These are phyloP conservation scores for Helobdella robusta DNA, from an alignment of 2,888 invertebrate species.

Conservation along the genomic window DNA sequence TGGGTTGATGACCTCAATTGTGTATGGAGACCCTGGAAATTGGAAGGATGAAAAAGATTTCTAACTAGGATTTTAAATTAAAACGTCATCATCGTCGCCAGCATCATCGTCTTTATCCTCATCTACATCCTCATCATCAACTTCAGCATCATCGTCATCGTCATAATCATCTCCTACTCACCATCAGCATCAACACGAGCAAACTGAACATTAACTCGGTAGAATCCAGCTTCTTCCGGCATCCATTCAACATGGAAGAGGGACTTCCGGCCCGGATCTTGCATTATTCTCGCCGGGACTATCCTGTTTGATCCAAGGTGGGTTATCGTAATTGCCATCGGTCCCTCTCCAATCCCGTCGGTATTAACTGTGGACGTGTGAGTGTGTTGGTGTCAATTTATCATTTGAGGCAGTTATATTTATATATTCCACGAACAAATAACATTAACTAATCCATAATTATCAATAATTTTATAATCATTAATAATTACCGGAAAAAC, in stretches of 20 bases:
- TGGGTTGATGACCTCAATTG: slow-evolving; percentile 51
- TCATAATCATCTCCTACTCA: slow-evolving; percentile 37
- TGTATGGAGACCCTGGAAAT: slow-evolving; percentile 45
- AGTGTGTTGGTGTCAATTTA: not conserved
- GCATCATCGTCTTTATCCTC: no score
- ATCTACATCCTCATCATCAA: no score
- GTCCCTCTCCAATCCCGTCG: slow-evolving; percentile 73
- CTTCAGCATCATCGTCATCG: no score
- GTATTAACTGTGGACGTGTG: slow-evolving; percentile 62
- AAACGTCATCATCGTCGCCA: no score
- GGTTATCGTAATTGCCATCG: slow-evolving; percentile 64
- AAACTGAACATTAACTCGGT: slow-evolving; percentile 79
- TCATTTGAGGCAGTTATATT: no score
- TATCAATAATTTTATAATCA: not conserved
- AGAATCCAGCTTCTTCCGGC: slow-evolving; percentile 56
- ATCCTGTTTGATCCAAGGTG: slow-evolving; percentile 51
- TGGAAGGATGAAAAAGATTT: no score
- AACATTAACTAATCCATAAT: not conserved
- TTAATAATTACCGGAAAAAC: slow-evolving; percentile 49
- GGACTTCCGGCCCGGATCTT: slow-evolving; percentile 54
- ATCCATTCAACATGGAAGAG: slow-evolving; percentile 51
- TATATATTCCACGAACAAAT: not conserved
- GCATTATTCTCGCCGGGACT: slow-evolving; percentile 66
- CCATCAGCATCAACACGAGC: slow-evolving; percentile 79
- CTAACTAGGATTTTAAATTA: no score